phyloP scores from a whole-genome alignment of 1,140 invertebrate genomes.

The Aphelinus certus region DNA sequence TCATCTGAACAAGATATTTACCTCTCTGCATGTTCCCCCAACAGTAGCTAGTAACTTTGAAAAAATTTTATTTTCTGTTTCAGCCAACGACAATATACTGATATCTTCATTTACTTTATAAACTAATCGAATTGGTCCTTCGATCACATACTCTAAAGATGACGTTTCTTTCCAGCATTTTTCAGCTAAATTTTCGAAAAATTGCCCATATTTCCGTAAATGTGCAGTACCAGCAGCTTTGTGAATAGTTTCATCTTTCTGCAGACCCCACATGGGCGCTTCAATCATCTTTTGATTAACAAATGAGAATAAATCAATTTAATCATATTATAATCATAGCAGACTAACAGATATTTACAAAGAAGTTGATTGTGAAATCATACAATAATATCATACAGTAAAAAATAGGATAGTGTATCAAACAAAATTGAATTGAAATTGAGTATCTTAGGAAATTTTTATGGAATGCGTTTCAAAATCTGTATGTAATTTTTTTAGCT shows the following conservation, averaged over 20 bases:
- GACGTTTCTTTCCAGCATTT: slow-evolving; percentile 54
- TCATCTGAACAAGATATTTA: slow-evolving; percentile 5
- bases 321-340: no score
- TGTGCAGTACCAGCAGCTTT: slow-evolving; percentile 73
- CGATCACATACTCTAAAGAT: slow-evolving; percentile 63
- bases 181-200: slow-evolving; percentile 74
- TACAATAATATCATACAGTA: no score
- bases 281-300: slow-evolving; percentile 56
- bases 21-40: slow-evolving; percentile 80
- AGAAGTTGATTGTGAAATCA: not conserved
- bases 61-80: slow-evolving; percentile 84
- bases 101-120: slow-evolving; percentile 75
- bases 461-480: no score
- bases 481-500: no score
- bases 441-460: no score
- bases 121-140: slow-evolving; percentile 66
- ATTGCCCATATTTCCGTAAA: slow-evolving; percentile 75
- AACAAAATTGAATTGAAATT: no score
- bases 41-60: slow-evolving; percentile 86
- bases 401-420: no score
- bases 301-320: not conserved
- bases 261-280: slow-evolving; percentile 52
- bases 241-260: slow-evolving; percentile 58
- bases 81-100: slow-evolving; percentile 74
- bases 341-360: not conserved